These are phyloP conservation scores for Hoplodrina blanda DNA, from an alignment of 2,888 invertebrate genomes.

Conservation along the genomic window DNA sequence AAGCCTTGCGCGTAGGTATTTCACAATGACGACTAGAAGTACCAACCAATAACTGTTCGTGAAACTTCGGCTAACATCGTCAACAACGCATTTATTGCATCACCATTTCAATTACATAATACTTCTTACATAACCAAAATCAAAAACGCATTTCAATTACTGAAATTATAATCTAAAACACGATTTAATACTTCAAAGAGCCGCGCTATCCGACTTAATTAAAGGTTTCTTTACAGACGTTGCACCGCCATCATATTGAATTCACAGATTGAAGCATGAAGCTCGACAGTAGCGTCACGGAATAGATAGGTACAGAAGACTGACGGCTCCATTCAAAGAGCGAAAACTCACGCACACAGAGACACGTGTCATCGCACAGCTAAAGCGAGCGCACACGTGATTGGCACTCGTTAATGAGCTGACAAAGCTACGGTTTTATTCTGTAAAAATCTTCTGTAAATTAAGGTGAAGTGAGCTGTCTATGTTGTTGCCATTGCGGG, in stretches of 20 bases:
- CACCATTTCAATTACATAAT: neutral
- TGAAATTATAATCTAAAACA: neutral
- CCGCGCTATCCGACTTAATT: constrained; percentile 3
- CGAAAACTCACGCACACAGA: constrained; percentile 1
- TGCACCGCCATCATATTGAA: constrained; percentile 34
- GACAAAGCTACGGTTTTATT: no score
- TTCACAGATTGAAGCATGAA: constrained; percentile 21
- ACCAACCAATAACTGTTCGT: constrained; percentile 24
- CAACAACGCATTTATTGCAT: constrained; percentile 3
- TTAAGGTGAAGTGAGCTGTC: no score
- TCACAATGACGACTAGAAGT: neutral
- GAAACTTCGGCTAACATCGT: constrained; percentile 32
- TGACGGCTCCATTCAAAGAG: neutral
- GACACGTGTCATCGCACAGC: neutral
- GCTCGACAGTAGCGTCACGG: neutral
- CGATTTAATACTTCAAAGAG: constrained; percentile 6
- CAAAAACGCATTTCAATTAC: neutral
- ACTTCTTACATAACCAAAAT: neutral
- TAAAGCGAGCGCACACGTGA: neutral
- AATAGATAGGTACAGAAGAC: constrained; percentile 13
- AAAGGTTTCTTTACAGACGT: constrained; percentile 12
- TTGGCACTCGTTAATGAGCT: neutral
- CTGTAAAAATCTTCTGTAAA: no score
- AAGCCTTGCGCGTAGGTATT: neutral
- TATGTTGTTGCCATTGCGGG: no score